Conservation (phyloP, 2,888 invertebrate genomes). For the Drosophila quinaria region DNA sequence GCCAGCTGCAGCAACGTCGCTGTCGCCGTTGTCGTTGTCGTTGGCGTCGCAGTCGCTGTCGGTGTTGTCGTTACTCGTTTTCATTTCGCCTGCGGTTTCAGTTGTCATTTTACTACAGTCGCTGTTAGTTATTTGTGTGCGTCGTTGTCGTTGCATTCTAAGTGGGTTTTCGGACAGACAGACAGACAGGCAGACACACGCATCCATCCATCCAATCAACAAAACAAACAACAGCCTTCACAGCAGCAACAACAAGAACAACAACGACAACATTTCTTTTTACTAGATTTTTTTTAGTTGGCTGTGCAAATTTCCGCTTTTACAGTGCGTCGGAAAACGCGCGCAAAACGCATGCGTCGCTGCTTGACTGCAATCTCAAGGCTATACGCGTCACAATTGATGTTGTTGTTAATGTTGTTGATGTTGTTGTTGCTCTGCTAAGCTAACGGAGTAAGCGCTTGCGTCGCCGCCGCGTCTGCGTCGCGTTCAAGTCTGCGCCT, state of each 20-base stretch:
- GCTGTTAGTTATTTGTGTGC: slow-evolving; percentile 80
- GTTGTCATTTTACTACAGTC: slow-evolving; percentile 80
- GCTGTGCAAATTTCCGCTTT: slow-evolving; percentile 27
- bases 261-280: slow-evolving; percentile 2
- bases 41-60: slow-evolving; percentile 25
- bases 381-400: slow-evolving; percentile 44
- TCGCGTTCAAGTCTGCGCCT: slow-evolving; percentile 49
- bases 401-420: slow-evolving; percentile 22
- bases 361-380: slow-evolving; percentile 50
- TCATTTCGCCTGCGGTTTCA: slow-evolving; percentile 77
- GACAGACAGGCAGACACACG: slow-evolving; percentile 26
- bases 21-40: slow-evolving; percentile 27
- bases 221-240: slow-evolving; percentile 27
- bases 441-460: slow-evolving; percentile 10
- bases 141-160: slow-evolving; percentile 70
- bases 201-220: slow-evolving; percentile 34
- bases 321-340: slow-evolving; percentile 34
- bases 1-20: slow-evolving; percentile 45
- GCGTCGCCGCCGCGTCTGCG: slow-evolving; percentile 24
- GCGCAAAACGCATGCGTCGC: slow-evolving; percentile 41
- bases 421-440: slow-evolving; percentile 6
- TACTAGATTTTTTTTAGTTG: neutral
- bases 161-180: slow-evolving; percentile 53
- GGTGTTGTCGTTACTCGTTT: slow-evolving; percentile 70
- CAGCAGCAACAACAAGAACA: slow-evolving; percentile 13